Evolutionary conservation across 2,113 vertebrate species (phyloP).

Genomic region (Rhagologus leucostigma): DNA sequence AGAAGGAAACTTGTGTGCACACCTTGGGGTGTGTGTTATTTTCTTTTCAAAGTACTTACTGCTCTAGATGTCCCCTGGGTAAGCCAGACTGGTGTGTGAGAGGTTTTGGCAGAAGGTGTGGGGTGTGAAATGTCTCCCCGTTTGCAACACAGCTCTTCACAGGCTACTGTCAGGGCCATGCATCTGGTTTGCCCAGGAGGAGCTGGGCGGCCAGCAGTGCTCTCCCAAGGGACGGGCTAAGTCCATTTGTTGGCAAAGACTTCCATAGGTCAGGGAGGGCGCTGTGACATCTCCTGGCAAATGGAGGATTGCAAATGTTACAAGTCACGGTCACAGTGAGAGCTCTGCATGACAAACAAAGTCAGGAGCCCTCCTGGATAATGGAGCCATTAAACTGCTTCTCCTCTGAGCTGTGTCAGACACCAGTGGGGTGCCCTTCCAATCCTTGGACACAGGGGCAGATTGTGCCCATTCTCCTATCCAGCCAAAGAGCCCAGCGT

Average conservation of each 20-base stretch:
- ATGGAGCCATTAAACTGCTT: background rate
- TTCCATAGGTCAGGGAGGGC: background rate
- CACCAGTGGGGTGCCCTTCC: accelerated
- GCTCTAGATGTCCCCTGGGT: background rate
- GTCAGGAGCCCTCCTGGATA: background rate
- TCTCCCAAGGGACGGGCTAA: background rate
- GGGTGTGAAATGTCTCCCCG: background rate
- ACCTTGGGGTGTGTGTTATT: background rate
- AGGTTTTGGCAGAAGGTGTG: background rate
- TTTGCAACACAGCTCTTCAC: background rate
- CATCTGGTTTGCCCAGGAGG: background rate
- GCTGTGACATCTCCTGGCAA: background rate
- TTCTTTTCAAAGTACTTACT: background rate
- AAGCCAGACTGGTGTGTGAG: background rate
- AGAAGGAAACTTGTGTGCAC: background rate
- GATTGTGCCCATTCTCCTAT: background rate
- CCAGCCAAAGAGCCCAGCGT: background rate
- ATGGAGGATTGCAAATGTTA: background rate
- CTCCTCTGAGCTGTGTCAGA: background rate
- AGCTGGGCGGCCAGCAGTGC: background rate
- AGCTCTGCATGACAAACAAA: background rate
- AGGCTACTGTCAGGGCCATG: background rate
- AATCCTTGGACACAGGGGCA: background rate
- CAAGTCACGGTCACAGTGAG: background rate
- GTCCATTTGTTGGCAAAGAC: background rate